A percentile compares a stretch with the other conserved stretches of the same genome.
phyloP scores from a whole-genome alignment of 2,888 invertebrate genomes.

The Tricholauxania praeusta region DNA sequence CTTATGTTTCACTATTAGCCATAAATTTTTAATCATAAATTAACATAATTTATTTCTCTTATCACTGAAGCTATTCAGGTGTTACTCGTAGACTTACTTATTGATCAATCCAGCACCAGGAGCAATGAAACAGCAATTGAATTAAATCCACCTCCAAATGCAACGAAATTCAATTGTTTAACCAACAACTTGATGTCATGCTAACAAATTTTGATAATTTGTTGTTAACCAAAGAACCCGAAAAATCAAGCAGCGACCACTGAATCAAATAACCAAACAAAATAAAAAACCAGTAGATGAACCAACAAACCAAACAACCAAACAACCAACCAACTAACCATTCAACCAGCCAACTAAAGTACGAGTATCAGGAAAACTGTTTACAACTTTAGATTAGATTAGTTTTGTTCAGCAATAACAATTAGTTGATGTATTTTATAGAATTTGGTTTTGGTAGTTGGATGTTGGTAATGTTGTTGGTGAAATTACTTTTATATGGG shows the following conservation, averaged over 20 bases:
- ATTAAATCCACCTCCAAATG: conserved; percentile 3
- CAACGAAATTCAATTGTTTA: conserved; percentile 9
- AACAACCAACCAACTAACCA: background rate
- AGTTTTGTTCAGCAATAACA: conserved; percentile 62
- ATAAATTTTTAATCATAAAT: too few relatives aligned
- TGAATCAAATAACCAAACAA: conserved; percentile 6
- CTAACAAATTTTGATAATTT: conserved; percentile 12
- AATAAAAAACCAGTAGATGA: background rate
- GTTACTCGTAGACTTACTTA: too few relatives aligned
- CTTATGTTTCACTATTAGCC: too few relatives aligned
- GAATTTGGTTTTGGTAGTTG: conserved; percentile 38
- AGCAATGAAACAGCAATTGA: background rate
- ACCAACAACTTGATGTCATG: background rate
- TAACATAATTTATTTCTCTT: too few relatives aligned
- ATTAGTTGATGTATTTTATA: conserved; percentile 64
- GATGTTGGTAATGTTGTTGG: conserved; percentile 34
- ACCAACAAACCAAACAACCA: background rate
- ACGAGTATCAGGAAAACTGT: conserved; percentile 26
- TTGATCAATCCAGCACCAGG: too few relatives aligned
- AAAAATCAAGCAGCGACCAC: conserved; percentile 5
- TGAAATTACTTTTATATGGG: conserved; percentile 6
- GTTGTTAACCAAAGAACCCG: background rate
- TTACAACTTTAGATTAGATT: conserved; percentile 59
- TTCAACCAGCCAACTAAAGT: background rate
- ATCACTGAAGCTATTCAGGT: too few relatives aligned